These are phyloP conservation scores for Calcarius lapponicus DNA, from an alignment of 2,797 vertebrate species.

Conservation along the genomic window DNA sequence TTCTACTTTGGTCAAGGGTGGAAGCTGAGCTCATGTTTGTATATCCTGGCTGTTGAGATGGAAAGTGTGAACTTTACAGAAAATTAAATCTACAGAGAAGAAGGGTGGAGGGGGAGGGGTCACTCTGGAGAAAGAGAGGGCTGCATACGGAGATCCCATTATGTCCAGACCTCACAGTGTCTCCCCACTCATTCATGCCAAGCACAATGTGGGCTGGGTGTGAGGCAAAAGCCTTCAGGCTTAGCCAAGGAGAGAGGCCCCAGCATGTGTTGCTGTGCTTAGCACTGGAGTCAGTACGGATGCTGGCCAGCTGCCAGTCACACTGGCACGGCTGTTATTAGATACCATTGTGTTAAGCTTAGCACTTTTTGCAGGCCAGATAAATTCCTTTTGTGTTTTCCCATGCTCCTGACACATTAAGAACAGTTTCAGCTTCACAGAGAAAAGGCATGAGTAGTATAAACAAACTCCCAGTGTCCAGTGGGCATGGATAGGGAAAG, in stretches of 20 bases:
- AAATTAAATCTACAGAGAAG: slow-evolving; percentile 66
- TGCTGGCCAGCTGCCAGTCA: slow-evolving; percentile 41
- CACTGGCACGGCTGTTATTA: slow-evolving; percentile 57
- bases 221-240: slow-evolving; percentile 46
- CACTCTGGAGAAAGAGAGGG: slow-evolving; percentile 60
- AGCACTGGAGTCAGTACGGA: slow-evolving; percentile 6
- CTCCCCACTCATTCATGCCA: slow-evolving; percentile 65
- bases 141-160: slow-evolving; percentile 82
- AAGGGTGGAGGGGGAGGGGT: slow-evolving; percentile 22
- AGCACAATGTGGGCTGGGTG: slow-evolving; percentile 37
- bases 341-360: slow-evolving; percentile 59
- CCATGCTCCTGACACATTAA: slow-evolving; percentile 15
- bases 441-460: background rate
- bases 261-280: slow-evolving; percentile 51
- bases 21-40: slow-evolving; percentile 72
- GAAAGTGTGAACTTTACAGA: slow-evolving; percentile 79
- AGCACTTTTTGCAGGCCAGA: slow-evolving; percentile 52
- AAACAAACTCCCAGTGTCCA: background rate
- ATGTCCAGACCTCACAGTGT: slow-evolving; percentile 72
- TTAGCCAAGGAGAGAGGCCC: slow-evolving; percentile 58
- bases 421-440: slow-evolving; percentile 6
- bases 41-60: slow-evolving; percentile 71
- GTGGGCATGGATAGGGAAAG: background rate
- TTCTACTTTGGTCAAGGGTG: slow-evolving; percentile 63
- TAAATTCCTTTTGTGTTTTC: slow-evolving; percentile 59